Base-by-base conservation (phyloP, 2,113 vertebrate species). In the Symphodus melops region DNA sequence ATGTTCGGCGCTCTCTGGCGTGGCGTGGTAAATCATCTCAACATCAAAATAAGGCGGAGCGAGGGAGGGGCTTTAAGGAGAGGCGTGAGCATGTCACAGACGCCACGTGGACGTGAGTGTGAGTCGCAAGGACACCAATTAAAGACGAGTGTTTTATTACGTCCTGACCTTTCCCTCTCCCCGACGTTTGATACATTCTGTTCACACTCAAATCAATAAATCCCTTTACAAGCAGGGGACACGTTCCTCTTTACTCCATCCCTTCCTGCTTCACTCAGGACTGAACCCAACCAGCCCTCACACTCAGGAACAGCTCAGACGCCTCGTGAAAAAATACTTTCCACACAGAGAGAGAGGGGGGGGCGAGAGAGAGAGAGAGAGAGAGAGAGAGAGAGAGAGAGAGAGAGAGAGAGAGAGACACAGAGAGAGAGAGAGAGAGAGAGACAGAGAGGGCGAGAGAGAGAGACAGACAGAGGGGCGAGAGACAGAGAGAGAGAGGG, bases 241-340 rank as follows among this genome's bases (percentile, higher is more conserved):
- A 23, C 42, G 44, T 60, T 53, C 42, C 57, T 19, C 13, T 76
- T 57, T 33, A 49, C 39, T 79, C 39, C 68, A 75, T 79, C 42
- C 66, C 51, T 21, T 19, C 53, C 49, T 23, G 19, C 36, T 62
- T 57, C 36, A 25, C 33, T 46, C 72, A 68, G 63, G 42, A 60
- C 36, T 33, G 37, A 21, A 69, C 56, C 79, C 52, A 46, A 17
- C 23, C 44, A 65, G 54, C 56, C 72, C 53, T 25, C 46, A 20
- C 41, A 19, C 19, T 51, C 23, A 55, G 17, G 66, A 41, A 49
- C 69, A 87, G 84, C 85, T 86, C 79, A 52, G 68, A 42, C 28
- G 56, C 12, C 65, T 79, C n/a, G 39, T 68, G 78, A 86, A 88
- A 86, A n/a, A 88, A 88, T 81, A 88, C 68, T 92, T 91, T 92